These are phyloP conservation scores for Nansenia antarctica DNA, from an alignment of 2,113 vertebrate genomes.

Conservation along the genomic window DNA sequence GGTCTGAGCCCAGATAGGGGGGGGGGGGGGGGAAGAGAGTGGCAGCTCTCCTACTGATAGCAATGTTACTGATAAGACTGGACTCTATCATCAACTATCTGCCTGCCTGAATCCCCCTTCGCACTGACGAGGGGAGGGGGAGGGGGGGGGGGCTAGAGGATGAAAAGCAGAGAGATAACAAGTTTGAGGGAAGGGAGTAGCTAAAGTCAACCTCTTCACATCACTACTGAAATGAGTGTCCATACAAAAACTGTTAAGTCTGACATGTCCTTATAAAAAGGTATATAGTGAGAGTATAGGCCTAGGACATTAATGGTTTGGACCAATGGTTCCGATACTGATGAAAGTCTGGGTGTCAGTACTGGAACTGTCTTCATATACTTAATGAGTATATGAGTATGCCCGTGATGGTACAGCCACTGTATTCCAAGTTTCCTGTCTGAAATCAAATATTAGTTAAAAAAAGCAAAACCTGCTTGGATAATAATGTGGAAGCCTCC, in stretches of 20 bases:
- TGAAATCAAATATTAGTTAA: conserved; percentile 53
- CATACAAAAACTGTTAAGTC: background rate
- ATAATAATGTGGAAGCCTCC: conserved; percentile 15
- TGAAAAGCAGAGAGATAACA: conserved; percentile 20
- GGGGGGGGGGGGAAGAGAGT: too few species aligned
- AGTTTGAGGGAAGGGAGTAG: background rate
- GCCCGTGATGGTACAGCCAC: too few species aligned
- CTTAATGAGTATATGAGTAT: too few species aligned
- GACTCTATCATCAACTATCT: conserved; percentile 40
- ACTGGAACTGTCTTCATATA: too few species aligned
- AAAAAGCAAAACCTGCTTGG: too few species aligned
- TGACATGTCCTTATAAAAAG: background rate
- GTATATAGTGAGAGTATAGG: too few species aligned
- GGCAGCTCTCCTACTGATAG: conserved; percentile 49
- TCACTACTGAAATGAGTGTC: background rate
- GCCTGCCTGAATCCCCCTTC: conserved; percentile 25
- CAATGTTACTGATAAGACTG: conserved; percentile 48
- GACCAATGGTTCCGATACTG: too few species aligned
- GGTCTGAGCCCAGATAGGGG: conserved; percentile 21
- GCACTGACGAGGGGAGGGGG: background rate
- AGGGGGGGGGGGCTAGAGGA: conserved; percentile 25
- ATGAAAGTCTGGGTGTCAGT: too few species aligned
- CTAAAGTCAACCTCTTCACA: background rate
- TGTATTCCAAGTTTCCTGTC: conserved; percentile 37
- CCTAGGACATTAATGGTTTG: background rate